These are phyloP conservation scores for Drepana arcuata DNA, from an alignment of 1,140 invertebrate species.

Conservation along the genomic window DNA sequence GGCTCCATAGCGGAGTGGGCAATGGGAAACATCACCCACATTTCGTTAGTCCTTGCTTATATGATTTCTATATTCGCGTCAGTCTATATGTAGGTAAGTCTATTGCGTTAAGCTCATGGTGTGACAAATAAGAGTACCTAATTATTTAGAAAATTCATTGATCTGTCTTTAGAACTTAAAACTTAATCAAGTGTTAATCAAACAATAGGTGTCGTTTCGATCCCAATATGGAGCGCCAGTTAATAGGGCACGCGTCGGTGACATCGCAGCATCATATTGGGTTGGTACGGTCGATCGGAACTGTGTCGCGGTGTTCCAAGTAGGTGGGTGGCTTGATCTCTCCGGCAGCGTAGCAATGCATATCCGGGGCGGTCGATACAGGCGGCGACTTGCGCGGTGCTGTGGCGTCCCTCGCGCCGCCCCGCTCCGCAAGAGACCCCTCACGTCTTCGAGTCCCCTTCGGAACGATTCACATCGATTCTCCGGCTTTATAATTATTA, in stretches of 20 bases:
- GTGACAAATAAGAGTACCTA: constrained; percentile 3
- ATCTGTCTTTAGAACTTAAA: too few relatives aligned
- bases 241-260: too few relatives aligned
- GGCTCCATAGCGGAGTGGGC: too few relatives aligned
- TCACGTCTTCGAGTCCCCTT: constrained; percentile 45
- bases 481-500: too few relatives aligned
- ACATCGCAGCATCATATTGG: constrained; percentile 24
- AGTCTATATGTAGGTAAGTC: too few relatives aligned
- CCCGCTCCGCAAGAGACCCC: constrained; percentile 29
- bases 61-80: too few relatives aligned
- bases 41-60: too few relatives aligned
- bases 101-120: too few relatives aligned
- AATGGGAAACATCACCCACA: too few relatives aligned
- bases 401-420: constrained; percentile 36
- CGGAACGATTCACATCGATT: constrained; percentile 56
- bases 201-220: background rate
- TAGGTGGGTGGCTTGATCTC: constrained; percentile 54
- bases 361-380: constrained; percentile 66
- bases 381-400: constrained; percentile 58
- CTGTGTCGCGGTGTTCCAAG: constrained; percentile 36
- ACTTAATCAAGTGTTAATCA: too few relatives aligned
- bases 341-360: constrained; percentile 58
- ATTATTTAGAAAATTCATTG: too few relatives aligned
- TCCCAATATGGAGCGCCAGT: too few relatives aligned
- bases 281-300: constrained; percentile 18